phyloP scores from a whole-genome alignment of 2,113 vertebrate genomes.

The Daboia siamensis region DNA sequence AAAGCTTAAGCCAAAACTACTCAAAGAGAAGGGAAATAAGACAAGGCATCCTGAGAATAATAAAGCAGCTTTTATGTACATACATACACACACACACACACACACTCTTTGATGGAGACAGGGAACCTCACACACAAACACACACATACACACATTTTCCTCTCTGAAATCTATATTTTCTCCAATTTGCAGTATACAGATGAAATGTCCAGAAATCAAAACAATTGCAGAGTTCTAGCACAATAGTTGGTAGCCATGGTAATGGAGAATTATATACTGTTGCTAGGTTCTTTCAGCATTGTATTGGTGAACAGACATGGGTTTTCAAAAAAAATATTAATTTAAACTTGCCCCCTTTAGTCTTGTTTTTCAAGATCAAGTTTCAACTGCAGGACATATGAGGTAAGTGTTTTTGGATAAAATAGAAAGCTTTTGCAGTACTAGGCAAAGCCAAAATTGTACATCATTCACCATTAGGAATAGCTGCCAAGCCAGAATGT shows the following conservation, averaged over 20 bases:
- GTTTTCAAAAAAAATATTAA: background rate
- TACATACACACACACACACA: background rate
- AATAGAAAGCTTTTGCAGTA: background rate
- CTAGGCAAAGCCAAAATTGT: background rate
- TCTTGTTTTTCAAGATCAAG: background rate
- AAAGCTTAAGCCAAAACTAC: background rate
- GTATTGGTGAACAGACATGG: background rate
- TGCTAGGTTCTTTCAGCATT: background rate
- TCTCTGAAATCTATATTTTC: background rate
- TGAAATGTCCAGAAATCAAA: background rate
- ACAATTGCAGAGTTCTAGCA: background rate
- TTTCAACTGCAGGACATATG: background rate
- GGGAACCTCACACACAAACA: too few relatives aligned
- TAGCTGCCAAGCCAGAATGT: background rate
- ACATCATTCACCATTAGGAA: background rate
- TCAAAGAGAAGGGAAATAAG: constrained; percentile 6
- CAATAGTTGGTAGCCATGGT: background rate
- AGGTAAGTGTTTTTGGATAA: background rate
- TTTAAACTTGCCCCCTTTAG: background rate
- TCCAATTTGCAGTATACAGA: background rate
- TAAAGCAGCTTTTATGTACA: background rate
- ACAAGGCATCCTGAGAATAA: background rate
- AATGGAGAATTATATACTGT: background rate
- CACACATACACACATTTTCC: too few relatives aligned
- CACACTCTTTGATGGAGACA: background rate